phyloP scores from a whole-genome alignment of 2,888 invertebrate genomes.

The Perithous albicinctus region DNA sequence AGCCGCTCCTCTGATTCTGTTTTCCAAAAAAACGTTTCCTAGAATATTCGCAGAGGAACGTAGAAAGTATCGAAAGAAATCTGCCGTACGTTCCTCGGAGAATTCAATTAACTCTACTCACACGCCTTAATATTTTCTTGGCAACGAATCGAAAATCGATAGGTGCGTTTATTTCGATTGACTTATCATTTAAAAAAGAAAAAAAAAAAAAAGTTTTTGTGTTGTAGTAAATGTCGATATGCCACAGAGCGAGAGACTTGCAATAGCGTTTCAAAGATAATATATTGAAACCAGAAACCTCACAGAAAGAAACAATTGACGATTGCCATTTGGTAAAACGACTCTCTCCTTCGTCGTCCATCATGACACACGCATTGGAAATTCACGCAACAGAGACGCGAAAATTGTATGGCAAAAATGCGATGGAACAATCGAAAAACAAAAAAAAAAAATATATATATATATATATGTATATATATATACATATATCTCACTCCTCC shows the following conservation, averaged over 20 bases:
- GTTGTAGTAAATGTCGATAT: slow-evolving; percentile 41
- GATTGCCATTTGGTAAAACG: slow-evolving; percentile 43
- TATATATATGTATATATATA: background rate
- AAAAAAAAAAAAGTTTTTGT: slow-evolving; percentile 20
- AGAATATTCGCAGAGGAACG: slow-evolving; percentile 45
- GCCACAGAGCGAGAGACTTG: slow-evolving; percentile 38
- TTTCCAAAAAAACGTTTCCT: slow-evolving; percentile 33
- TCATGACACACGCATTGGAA: slow-evolving; percentile 28
- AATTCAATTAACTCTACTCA: slow-evolving; percentile 51
- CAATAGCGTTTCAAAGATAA: slow-evolving; percentile 22
- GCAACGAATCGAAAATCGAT: slow-evolving; percentile 34
- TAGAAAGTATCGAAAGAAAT: slow-evolving; percentile 25
- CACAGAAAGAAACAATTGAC: slow-evolving; percentile 24
- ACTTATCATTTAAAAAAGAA: slow-evolving; percentile 31
- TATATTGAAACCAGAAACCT: slow-evolving; percentile 13
- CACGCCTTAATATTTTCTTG: slow-evolving; percentile 47
- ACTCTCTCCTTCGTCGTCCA: background rate
- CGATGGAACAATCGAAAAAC: slow-evolving; percentile 30
- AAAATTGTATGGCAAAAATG: slow-evolving; percentile 36
- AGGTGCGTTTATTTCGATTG: slow-evolving; percentile 29
- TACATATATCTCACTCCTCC: background rate
- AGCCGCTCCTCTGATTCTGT: slow-evolving; percentile 57
- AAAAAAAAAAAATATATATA: no score
- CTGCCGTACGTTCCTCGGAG: slow-evolving; percentile 12
- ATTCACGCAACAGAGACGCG: background rate